These are phyloP conservation scores for Watsonalla binaria DNA, from an alignment of 2,888 invertebrate genomes.

Conservation along the genomic window DNA sequence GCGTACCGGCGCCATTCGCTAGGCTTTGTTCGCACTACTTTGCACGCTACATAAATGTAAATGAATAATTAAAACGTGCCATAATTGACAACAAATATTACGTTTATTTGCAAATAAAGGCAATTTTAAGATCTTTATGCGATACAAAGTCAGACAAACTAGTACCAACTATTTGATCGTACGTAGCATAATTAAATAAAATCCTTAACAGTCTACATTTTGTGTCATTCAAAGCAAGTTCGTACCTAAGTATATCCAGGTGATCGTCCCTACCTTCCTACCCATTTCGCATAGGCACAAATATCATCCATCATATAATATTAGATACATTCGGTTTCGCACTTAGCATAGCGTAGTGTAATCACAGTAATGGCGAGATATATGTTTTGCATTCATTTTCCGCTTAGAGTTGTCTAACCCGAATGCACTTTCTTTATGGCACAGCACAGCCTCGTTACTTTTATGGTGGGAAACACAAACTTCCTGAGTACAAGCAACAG, in stretches of 20 bases:
- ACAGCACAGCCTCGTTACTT: constrained; percentile 47
- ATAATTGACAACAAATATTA: background rate
- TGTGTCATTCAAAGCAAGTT: too few relatives aligned
- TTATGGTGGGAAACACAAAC: constrained; percentile 53
- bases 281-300: too few relatives aligned
- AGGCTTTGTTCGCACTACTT: constrained; percentile 11
- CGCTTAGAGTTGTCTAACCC: constrained; percentile 49
- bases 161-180: too few relatives aligned
- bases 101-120: too few relatives aligned
- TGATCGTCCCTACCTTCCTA: too few relatives aligned
- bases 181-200: too few relatives aligned
- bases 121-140: too few relatives aligned
- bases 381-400: constrained; percentile 42
- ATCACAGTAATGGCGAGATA: constrained; percentile 55
- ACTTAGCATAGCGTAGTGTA: constrained; percentile 16
- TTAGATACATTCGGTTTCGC: background rate
- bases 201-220: too few relatives aligned
- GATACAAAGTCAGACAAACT: too few relatives aligned
- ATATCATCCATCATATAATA: too few relatives aligned
- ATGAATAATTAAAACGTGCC: background rate
- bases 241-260: too few relatives aligned
- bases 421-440: constrained; percentile 60
- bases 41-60: constrained; percentile 7
- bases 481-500: constrained; percentile 53
- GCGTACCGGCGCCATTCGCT: constrained; percentile 33